These are phyloP conservation scores for Sebastes minor DNA, from an alignment of 2,797 vertebrate species.

Conservation along the genomic window DNA sequence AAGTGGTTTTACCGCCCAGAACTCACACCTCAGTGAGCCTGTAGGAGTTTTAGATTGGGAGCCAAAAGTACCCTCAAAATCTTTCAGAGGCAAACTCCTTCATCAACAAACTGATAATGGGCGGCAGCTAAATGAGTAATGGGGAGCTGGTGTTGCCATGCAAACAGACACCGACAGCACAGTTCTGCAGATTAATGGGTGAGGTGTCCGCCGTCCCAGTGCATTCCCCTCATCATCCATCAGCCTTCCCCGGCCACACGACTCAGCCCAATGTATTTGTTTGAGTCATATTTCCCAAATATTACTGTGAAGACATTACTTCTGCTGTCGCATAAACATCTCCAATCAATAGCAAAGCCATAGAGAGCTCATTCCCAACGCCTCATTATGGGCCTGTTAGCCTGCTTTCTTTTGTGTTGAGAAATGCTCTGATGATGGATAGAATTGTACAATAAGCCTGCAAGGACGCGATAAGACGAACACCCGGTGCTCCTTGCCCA, in stretches of 20 bases:
- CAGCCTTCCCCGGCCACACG: slow-evolving; percentile 51
- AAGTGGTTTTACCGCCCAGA: slow-evolving; percentile 44
- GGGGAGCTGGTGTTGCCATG: slow-evolving; percentile 70
- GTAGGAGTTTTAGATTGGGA: slow-evolving; percentile 50
- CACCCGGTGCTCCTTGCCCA: not conserved
- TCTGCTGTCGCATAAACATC: slow-evolving; percentile 44
- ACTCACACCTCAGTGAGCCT: slow-evolving; percentile 49
- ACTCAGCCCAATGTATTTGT: slow-evolving; percentile 56
- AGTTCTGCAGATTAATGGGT: slow-evolving; percentile 74
- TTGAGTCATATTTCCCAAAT: slow-evolving; percentile 60
- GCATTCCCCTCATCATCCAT: slow-evolving; percentile 71
- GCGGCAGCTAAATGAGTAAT: slow-evolving; percentile 71
- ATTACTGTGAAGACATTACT: slow-evolving; percentile 57
- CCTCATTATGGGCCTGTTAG: slow-evolving; percentile 52
- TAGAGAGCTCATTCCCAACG: slow-evolving; percentile 26
- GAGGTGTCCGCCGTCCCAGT: slow-evolving; percentile 66
- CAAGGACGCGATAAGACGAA: slow-evolving; percentile 47
- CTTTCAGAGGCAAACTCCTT: slow-evolving; percentile 64
- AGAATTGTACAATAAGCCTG: slow-evolving; percentile 42
- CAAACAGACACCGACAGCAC: slow-evolving; percentile 71
- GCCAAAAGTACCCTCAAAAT: slow-evolving; percentile 64
- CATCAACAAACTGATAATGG: slow-evolving; percentile 74
- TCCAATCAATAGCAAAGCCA: slow-evolving; percentile 54
- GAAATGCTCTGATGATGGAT: slow-evolving; percentile 53
- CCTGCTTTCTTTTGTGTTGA: slow-evolving; percentile 21